Base-by-base conservation (phyloP, 2,797 vertebrate genomes). In the Synanceia verrucosa region DNA sequence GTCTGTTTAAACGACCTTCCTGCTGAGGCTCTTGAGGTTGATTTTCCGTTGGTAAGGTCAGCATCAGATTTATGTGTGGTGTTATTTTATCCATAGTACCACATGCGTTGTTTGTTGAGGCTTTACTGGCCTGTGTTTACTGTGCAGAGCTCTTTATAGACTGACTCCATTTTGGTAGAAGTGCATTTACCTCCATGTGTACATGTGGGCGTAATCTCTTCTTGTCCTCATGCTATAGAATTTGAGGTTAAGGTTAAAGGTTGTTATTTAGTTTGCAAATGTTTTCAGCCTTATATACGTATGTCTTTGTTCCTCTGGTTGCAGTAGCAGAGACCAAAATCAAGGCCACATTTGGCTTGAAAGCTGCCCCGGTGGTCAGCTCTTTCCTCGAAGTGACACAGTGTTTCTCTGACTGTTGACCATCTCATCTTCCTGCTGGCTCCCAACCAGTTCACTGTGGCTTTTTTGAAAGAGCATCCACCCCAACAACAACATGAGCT, bases 361-460 rank as follows among this genome's bases (percentile, higher is more conserved):
- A 57, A 56, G 71, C 46, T 39, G 19, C 70, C 64, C 69, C 43
- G 58, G 83, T 53, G 87, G 87, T 88, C 84, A 74, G 67, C 83
- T 75, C 52, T 64, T 93, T 93, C 92, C 91, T 89, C 86, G 91
- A 91, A 92, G 84, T 91, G 87, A 90, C 83, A 85, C 68, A 55
- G 76, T 68, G 72, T 79, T 86, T 85, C 78, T 77, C 81, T 84
- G 84, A 82, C 84, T 82, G 71, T 51, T 79, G 79, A 79, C 86
- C 87, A 48, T 76, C 72, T 51, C 77, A 63, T 59, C 70, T 31
- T 81, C 71, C 55, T 51, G 70, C 79, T 83, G 83, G 83, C 71
- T 73, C 21, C 36, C 37, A 36, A 79, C 70, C 73, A 81, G 68
- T 24, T 39, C 39, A 69, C 70, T 85, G 84, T 76, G 86, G 87